These are phyloP conservation scores for Perca flavescens DNA, from an alignment of 2,113 vertebrate species.

Conservation along the genomic window DNA sequence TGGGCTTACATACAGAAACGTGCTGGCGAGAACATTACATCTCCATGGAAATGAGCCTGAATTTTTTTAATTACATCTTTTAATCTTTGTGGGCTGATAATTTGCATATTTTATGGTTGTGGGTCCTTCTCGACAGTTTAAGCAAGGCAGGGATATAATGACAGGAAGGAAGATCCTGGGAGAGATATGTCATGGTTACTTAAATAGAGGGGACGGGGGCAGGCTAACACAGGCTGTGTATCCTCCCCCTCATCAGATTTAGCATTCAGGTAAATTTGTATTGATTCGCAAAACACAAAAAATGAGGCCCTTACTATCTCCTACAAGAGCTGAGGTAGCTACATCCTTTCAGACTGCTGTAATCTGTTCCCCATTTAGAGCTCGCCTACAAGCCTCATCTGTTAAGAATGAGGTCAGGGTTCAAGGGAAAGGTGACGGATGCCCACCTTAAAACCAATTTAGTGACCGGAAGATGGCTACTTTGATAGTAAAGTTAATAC, in stretches of 20 bases:
- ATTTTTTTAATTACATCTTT: constrained; percentile 16
- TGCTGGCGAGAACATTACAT: constrained; percentile 27
- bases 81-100: constrained; percentile 32
- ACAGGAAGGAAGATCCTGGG: neutral
- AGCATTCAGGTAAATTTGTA: neutral
- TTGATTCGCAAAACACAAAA: constrained; percentile 5
- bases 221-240: neutral
- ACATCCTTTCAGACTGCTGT: constrained; percentile 4
- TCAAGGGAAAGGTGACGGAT: constrained; percentile 1
- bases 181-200: neutral
- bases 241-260: neutral
- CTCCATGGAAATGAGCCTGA: constrained; percentile 50
- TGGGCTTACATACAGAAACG: constrained; percentile 46
- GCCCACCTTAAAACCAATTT: neutral
- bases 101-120: constrained; percentile 32
- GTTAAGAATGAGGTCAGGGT: constrained; percentile 1
- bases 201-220: too few species aligned
- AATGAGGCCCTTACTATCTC: neutral
- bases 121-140: neutral
- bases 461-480: too few species aligned
- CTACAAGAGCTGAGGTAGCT: neutral
- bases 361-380: constrained; percentile 19
- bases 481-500: neutral
- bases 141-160: neutral
- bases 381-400: neutral